Percentiles rank a stretch among this genome's conserved stretches.
phyloP scores from a whole-genome alignment of 2,113 vertebrate species.

The Dipodomys ordii region DNA sequence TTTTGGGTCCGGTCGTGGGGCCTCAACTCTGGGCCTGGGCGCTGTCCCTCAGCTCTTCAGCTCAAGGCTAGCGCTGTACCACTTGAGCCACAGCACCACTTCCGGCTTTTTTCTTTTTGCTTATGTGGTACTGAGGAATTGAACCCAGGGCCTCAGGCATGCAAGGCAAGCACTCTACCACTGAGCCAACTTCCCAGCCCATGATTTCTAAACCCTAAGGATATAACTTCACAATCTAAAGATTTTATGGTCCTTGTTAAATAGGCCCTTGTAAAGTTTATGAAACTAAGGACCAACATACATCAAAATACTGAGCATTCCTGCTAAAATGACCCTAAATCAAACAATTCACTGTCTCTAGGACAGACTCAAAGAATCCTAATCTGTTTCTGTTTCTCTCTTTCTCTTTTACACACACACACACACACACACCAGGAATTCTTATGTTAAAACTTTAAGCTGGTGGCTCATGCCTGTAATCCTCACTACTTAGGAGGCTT shows the following conservation, averaged over 20 bases:
- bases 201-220: slow-evolving; percentile 12
- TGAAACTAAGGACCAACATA: neutral
- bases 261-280: neutral
- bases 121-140: no score
- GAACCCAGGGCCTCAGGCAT: no score
- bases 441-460: slow-evolving; percentile 16
- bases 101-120: no score
- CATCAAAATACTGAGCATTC: neutral
- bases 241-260: neutral
- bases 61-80: no score
- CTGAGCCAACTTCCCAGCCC: no score
- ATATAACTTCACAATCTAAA: neutral
- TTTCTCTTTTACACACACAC: neutral
- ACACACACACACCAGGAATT: neutral
- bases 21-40: no score
- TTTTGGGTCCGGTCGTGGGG: no score
- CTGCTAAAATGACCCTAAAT: neutral
- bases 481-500: no score
- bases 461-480: no score
- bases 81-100: no score
- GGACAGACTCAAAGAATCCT: neutral
- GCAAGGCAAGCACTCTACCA: no score
- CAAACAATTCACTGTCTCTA: neutral
- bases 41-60: no score
- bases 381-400: neutral